Evolutionary conservation across 2,888 invertebrate genomes (phyloP), one percentile per base, ranked within the genome.

Genomic region (Himalopsyche anomala): DNA sequence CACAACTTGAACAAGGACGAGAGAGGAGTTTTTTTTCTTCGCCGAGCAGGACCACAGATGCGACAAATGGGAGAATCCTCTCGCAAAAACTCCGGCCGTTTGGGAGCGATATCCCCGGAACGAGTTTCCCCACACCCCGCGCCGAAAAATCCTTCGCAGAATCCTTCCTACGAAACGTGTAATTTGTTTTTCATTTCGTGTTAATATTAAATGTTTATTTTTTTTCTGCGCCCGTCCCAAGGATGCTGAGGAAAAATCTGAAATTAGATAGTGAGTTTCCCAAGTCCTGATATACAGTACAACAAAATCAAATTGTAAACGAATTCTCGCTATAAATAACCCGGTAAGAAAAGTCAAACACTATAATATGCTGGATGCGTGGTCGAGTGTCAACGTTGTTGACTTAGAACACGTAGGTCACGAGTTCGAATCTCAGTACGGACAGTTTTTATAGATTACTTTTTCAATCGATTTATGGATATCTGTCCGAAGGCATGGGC

Each of bases 61-160:
- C 85, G 85, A 85, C 85, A 85, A 85, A 85, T 85, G 82, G 42
- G 79, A 82, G 82, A 85, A 74, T 74, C 40, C 85, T 19, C n/a
- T 55, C 45, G 42, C 85, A 85, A 85, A 85, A 85, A 85, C 62
- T 62, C 62, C 3, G 28, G 62, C 62, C 62, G 19, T 62, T 62
- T 62, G 62, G 62, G 62, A 62, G 28, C 62, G 62, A 62, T 62
- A 62, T 62, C 62, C 62, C 9, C 62, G 62, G 28, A 62, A 62
- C 62, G 62, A 62, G 19, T 19, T 56, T 62, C 19, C 62, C 62
- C 62, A 62, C n/a, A n/a, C 62, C 62, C 4, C n/a, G 28, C 62
- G 28, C 62, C 62, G 8, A 62, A 62, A n/a, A n/a, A 19, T 28
- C 62, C 62, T 62, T 62, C 19, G 79, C 82, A 69, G 45, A 69